Percentiles rank a stretch among this genome's conserved stretches.
phyloP scores from a whole-genome alignment of 2,113 vertebrate species.

The Mus musculus region DNA sequence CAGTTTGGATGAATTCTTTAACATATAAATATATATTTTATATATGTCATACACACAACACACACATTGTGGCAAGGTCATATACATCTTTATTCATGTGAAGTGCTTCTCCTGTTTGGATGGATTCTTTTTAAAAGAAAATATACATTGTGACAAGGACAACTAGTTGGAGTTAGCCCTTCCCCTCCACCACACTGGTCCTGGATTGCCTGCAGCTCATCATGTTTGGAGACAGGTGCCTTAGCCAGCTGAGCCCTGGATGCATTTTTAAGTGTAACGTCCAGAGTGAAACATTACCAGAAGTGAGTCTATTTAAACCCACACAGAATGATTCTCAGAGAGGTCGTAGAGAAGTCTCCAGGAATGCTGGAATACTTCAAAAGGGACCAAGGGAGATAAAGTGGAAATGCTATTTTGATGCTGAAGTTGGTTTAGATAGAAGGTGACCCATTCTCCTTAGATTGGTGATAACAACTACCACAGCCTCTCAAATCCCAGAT shows the following conservation, averaged over 20 bases:
- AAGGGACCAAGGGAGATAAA: background rate
- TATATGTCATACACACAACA: background rate
- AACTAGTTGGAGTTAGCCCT: background rate
- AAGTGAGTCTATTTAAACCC: constrained; percentile 29
- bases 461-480: constrained; percentile 31
- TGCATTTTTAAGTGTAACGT: constrained; percentile 14
- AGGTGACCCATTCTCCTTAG: constrained; percentile 54
- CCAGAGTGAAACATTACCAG: constrained; percentile 44
- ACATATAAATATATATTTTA: no score
- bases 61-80: background rate
- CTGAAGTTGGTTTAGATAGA: constrained; percentile 44
- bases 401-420: background rate
- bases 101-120: constrained; percentile 30
- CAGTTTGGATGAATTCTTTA: background rate
- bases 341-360: constrained; percentile 17
- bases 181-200: no score
- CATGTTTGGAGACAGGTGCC: background rate
- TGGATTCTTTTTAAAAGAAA: background rate
- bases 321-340: constrained; percentile 39
- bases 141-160: background rate
- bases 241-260: background rate
- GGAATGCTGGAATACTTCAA: constrained; percentile 56
- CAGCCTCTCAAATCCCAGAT: constrained; percentile 22
- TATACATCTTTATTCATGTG: constrained; percentile 40
- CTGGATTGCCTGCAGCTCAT: background rate